phyloP scores from a whole-genome alignment of 1,140 invertebrate species.

The Popillia japonica region DNA sequence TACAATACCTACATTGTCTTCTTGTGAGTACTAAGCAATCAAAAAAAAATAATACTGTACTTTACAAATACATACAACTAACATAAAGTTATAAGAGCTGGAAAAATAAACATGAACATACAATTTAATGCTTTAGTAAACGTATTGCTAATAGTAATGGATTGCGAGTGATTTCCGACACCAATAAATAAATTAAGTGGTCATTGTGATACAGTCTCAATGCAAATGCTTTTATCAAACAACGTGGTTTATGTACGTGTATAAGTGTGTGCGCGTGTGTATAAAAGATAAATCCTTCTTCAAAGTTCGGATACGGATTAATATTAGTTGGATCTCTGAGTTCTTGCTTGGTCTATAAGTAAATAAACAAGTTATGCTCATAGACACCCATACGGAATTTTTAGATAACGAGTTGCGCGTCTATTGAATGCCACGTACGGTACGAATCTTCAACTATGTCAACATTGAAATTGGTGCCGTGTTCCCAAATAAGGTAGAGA shows the following conservation, averaged over 20 bases:
- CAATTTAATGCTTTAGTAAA: not conserved
- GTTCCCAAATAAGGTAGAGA: slow-evolving; percentile 25
- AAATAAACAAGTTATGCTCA: slow-evolving; percentile 2
- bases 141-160: not conserved
- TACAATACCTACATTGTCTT: too few relatives aligned
- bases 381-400: not conserved
- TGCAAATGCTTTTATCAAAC: not conserved
- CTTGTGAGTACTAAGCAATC: too few relatives aligned
- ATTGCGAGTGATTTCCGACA: not conserved
- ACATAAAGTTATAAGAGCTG: too few relatives aligned
- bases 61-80: too few relatives aligned
- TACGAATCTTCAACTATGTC: slow-evolving; percentile 32
- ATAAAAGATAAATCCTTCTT: not conserved
- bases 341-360: not conserved
- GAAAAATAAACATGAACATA: too few relatives aligned
- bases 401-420: slow-evolving; percentile 14
- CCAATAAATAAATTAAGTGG: not conserved
- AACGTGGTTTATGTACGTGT: not conserved
- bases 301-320: not conserved
- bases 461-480: slow-evolving; percentile 31
- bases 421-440: slow-evolving; percentile 10
- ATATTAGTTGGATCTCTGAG: not conserved
- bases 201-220: not conserved
- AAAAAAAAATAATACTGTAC: too few relatives aligned
- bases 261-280: not conserved